Percentiles rank a stretch among this genome's conserved stretches.
These are phyloP conservation scores for Cantharis nigra DNA, from an alignment of 2,888 invertebrate species.

Conservation along the genomic window DNA sequence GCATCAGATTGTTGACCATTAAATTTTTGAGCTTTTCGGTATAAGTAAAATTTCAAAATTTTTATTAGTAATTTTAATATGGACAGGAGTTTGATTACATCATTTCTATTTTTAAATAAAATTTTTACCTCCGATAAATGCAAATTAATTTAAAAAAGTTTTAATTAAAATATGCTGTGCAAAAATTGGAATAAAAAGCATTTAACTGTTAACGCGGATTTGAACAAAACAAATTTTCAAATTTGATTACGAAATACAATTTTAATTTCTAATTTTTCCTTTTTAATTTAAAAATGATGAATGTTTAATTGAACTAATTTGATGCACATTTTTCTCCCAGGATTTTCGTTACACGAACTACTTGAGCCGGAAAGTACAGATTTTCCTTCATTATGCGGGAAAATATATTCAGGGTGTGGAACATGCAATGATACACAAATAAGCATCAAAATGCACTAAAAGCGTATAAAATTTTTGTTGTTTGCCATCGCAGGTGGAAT, in stretches of 20 bases:
- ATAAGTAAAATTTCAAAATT: not conserved
- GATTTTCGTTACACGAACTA: not conserved
- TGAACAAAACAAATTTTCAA: not conserved
- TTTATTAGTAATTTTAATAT: not conserved
- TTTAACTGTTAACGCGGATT: not conserved
- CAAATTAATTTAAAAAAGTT: not conserved
- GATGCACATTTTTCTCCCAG: not conserved
- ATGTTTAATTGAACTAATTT: not conserved
- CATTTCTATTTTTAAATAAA: not conserved
- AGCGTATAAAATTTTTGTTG: not conserved
- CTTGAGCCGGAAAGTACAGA: not conserved
- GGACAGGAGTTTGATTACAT: not conserved
- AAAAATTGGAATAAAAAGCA: not conserved
- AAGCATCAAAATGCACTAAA: not conserved
- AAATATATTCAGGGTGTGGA: not conserved
- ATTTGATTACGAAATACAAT: not conserved
- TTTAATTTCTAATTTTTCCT: not conserved
- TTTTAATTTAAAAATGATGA: not conserved
- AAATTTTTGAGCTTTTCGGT: too few species aligned
- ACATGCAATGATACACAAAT: not conserved
- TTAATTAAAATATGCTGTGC: not conserved
- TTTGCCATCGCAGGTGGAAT: constrained; percentile 5
- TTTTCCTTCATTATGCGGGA: not conserved
- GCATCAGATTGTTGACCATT: too few species aligned
- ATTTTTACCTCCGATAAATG: not conserved